Base-by-base conservation (phyloP, 2,113 vertebrate species). In the Sorex fumeus region DNA sequence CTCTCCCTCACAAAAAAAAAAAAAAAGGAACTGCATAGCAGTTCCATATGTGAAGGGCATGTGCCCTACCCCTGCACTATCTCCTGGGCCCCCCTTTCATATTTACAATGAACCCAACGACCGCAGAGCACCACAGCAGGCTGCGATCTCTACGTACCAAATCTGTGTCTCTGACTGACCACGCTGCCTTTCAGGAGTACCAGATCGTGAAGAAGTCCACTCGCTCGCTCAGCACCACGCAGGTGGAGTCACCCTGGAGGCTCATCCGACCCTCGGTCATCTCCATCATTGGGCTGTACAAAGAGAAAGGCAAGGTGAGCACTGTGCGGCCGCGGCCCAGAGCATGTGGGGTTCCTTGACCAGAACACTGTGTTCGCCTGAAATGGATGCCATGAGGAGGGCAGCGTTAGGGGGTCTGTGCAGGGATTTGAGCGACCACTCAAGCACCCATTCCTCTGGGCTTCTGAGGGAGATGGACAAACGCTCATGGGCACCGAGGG, bases 191-290 rank as follows among this genome's bases (percentile, higher is more conserved):
- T 91, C 93, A 99, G 99, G 99, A 99, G 91, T 99, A 99, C 97
- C 98, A 99, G 93, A 98, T 99, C 0, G 98, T 99, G 96, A 99
- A 99, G 98, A 99, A 99, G 97, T 99, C 99, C 0, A 98, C 99
- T 0, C 98, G 99, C 87, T 99, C 99, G 64, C 97, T 99, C 83
- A 99, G 99, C 96, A 98, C 99, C 0, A 98, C 99, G 95, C 99
- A 99, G 96, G 99, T 99, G 97, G 99, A 99, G 88, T 99, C 99
- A 78, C 99, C 99, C 50, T 99, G 99, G 99, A 98, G 99, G 97
- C 98, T 99, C 91, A 99, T 99, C 4, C 99, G 99, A 95, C 99
- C 99, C 0, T 99, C 99, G 11, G 99, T 99, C 96, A 99, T 99
- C 97, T 99, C 99, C 88, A 99, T 99, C 92, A 99, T 99, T 0